Conservation (phyloP, 2,113 vertebrate species). For the Mustelus asterias region DNA sequence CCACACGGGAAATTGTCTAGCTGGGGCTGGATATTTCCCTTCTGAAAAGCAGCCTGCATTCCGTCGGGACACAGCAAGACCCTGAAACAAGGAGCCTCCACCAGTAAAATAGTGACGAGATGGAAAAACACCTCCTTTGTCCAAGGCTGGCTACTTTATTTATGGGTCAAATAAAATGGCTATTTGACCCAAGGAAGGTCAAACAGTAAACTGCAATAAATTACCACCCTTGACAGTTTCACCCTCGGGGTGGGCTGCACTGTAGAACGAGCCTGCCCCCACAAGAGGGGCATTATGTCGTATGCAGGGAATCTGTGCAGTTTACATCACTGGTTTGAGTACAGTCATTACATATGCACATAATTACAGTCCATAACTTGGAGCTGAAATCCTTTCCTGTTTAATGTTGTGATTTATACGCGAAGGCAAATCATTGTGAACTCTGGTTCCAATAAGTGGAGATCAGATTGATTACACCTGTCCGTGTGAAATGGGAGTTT, state of each 20-base stretch:
- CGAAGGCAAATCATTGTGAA: not conserved
- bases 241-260: not conserved
- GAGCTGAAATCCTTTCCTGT: slow-evolving; percentile 24
- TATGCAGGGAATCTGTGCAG: not conserved
- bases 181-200: not conserved
- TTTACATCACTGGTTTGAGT: not conserved
- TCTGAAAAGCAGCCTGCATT: not conserved
- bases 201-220: not conserved
- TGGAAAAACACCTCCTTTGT: not conserved
- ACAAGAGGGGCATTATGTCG: not conserved
- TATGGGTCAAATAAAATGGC: not conserved
- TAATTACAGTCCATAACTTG: slow-evolving; percentile 7
- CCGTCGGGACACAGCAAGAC: too few species aligned
- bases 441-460: slow-evolving; percentile 13
- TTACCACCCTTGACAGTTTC: not conserved
- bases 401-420: slow-evolving; percentile 11
- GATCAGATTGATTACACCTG: slow-evolving; percentile 35
- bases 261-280: not conserved
- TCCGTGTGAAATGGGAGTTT: not conserved
- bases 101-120: not conserved
- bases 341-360: slow-evolving; percentile 29
- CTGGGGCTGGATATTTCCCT: not conserved
- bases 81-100: not conserved
- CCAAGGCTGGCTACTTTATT: not conserved
- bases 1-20: not conserved